Evolutionary conservation across 1,140 invertebrate genomes (phyloP).

Genomic region (Lucilia cuprina): DNA sequence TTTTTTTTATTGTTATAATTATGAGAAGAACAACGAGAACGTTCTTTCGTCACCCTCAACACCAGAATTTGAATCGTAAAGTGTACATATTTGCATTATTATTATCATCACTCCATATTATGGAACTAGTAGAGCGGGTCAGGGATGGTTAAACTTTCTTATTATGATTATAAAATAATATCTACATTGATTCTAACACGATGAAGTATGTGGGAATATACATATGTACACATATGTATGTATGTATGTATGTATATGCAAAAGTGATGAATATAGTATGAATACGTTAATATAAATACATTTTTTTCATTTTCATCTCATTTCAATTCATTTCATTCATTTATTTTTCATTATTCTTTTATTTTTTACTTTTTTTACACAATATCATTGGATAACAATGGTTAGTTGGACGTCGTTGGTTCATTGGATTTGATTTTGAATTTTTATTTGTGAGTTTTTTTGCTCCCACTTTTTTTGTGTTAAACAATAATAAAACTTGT

Average conservation of each 20-base stretch:
- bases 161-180: not conserved
- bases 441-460: conserved; percentile 2
- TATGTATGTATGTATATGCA: no score
- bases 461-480: not conserved
- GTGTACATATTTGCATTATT: not conserved
- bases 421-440: conserved; percentile 20
- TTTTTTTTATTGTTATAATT: not conserved
- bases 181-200: not conserved
- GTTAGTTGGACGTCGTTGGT: conserved; percentile 1
- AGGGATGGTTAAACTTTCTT: conserved; percentile 1
- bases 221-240: no score
- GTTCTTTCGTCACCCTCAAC: not conserved
- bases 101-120: not conserved
- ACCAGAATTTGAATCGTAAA: not conserved
- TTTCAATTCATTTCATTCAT: conserved; percentile 30
- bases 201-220: not conserved
- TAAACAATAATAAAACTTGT: not conserved
- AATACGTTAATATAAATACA: not conserved
- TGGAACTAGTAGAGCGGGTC: not conserved
- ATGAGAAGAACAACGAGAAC: not conserved
- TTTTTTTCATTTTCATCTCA: not conserved
- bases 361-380: conserved; percentile 6
- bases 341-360: conserved; percentile 20
- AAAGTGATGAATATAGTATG: not conserved
- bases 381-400: conserved; percentile 34